A percentile compares a stretch with the other conserved stretches of the same genome.
These are phyloP conservation scores for Campylomormyrus numenius DNA, from an alignment of 2,113 vertebrate species.

Conservation along the genomic window DNA sequence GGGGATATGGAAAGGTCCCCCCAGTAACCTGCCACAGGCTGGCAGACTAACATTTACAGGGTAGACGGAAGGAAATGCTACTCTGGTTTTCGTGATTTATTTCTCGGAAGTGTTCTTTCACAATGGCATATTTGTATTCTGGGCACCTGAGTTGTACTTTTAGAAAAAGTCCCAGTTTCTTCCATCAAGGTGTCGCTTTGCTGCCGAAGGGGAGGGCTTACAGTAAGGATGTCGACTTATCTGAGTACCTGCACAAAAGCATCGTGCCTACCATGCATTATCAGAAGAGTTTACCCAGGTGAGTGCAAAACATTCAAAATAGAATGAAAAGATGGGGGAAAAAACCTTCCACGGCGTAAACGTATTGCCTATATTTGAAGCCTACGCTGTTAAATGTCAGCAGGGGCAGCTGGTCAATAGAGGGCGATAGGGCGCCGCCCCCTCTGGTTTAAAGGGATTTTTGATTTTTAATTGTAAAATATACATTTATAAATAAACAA, in stretches of 20 bases:
- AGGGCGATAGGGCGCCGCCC: background rate
- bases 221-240: constrained; percentile 30
- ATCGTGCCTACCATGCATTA: constrained; percentile 90
- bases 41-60: background rate
- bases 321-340: background rate
- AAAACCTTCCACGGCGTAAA: background rate
- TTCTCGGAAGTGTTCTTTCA: background rate
- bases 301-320: constrained; percentile 15
- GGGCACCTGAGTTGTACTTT: background rate
- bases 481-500: background rate
- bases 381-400: background rate
- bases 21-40: background rate
- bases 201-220: constrained; percentile 17
- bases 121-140: background rate
- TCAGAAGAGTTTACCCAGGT: constrained; percentile 84
- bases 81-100: background rate
- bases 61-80: background rate
- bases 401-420: background rate
- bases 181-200: background rate
- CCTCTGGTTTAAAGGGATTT: background rate
- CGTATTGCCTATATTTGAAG: background rate
- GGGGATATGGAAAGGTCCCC: background rate
- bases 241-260: constrained; percentile 74
- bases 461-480: background rate
- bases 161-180: background rate